Evolutionary conservation across 2,888 invertebrate genomes (phyloP), one percentile per base, ranked within the genome.

Genomic region (Ernsta delagoae): DNA sequence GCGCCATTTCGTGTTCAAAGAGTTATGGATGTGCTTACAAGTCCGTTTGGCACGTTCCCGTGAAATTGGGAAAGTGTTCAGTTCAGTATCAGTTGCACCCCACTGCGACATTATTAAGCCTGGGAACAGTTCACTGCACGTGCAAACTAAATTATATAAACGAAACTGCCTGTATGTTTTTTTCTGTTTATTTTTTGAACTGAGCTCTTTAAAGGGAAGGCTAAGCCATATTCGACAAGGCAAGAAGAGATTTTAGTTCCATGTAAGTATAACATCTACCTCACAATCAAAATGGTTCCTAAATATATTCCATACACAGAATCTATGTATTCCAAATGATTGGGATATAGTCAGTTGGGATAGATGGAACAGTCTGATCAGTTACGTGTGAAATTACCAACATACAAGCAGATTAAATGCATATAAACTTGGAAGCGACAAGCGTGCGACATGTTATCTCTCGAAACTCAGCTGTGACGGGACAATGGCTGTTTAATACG

Each of bases 381-480:
- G 41, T 41, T 41, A 41, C 41, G 48, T 48, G n/a, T 48, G 48
- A 48, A 12, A 48, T 48, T n/a, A 12, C n/a, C 4, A 5, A 48
- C 48, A 50, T 50, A n/a, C 11, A 24, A 45, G 43, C 5, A 45
- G 43, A 50, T 50, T 50, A 16, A 16, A 50, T 24, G 41, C 53
- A 54, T 63, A 62, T 50, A 31, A 41, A 63, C 8, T 39, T 9
- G 53, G 50, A 39, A 54, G 53, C 63, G 53, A 41, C 39, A 54
- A 24, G 36, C 62, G 50, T 39, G 65, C 50, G 41, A 66, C 56
- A 53, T 50, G 59, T 64, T 65, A 74, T 72, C 70, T 63, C 65
- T 65, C 69, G 62, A 70, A 70, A 74, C 74, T 72, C 70, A 66
- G 73, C 65, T 74, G 68, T 43, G 71, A 72, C 70, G 73, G 72